Base-by-base conservation (phyloP, 53 echinoderm and acorn worm species). In the Arbacia lixula region DNA sequence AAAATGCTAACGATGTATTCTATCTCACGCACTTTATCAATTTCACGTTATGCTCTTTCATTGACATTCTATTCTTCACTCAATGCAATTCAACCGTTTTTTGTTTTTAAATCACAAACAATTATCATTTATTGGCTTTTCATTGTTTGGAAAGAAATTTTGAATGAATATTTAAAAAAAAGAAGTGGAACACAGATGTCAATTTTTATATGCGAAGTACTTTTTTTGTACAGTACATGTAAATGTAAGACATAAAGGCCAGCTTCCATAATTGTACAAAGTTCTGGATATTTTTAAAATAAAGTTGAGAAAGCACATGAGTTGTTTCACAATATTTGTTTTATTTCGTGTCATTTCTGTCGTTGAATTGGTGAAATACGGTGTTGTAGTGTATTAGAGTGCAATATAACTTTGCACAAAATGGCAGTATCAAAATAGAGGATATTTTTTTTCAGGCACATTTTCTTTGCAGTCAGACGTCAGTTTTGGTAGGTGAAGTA, bases 281-380 rank as follows among this genome's bases (percentile, higher is more conserved):
- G 82, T 90, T 90, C 86, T 86, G 72, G 83, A 86, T 90, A 90
- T 90, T 90, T 90, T 90, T 86, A 90, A 85, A 90, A 90, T 86
- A 86, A 77, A 86, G 86, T 86, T 86, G 76, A 77, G 77, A 86
- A 86, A 86, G 77, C 78, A 77, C 82, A 81, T 43, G 8, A 28
- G 17, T 14, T 42, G 22, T 2, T 26, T 17, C 43, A 69, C 6
- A 14, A 0, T 6, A 10, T 11, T 69, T 69, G 69, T 69, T 12
- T 69, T 57, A 42, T 5, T 69, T 42, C 43, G 25, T 39, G 68
- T 68, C 3, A n/a, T 21, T 1, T 42, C 5, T 65, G 11, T 12
- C 61, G 28, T 17, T 60, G 30, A n/a, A n/a, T n/a, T n/a, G n/a
- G n/a, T n/a, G n/a, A n/a, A n/a, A n/a, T n/a, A n/a, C n/a, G n/a